Evolutionary conservation across 1,140 invertebrate species (phyloP).

Genomic region (Trachelipus rathkii): DNA sequence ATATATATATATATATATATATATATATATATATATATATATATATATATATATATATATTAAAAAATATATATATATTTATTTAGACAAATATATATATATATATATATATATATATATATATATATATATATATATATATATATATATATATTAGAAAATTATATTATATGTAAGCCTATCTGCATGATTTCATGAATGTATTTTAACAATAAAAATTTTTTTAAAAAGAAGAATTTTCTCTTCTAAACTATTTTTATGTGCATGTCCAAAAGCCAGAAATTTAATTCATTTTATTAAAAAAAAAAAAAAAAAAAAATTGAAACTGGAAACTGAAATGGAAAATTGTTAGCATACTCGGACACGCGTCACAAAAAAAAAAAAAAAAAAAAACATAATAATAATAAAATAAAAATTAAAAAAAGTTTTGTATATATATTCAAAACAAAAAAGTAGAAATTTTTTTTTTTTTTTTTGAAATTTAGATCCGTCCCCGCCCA

Average conservation of each 20-base stretch:
- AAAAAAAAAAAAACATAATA: not conserved
- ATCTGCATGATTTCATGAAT: not conserved
- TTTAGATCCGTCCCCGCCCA: too few species aligned
- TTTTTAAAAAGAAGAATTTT: not conserved
- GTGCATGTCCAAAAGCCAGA: not conserved
- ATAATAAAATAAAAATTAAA: not conserved
- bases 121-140: slow-evolving; percentile 13
- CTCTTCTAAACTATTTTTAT: not conserved
- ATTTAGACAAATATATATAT: not conserved
- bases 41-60: slow-evolving; percentile 13
- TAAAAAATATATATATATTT: not conserved
- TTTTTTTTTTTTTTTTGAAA: not conserved
- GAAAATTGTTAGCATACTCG: not conserved
- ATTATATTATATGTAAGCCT: not conserved
- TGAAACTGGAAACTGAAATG: not conserved
- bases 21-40: not conserved
- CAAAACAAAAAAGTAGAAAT: not conserved
- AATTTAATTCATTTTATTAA: not conserved
- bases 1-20: not conserved
- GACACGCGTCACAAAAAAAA: not conserved
- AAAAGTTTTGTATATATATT: not conserved
- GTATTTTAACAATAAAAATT: not conserved
- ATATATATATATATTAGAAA: not conserved
- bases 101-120: slow-evolving; percentile 4
- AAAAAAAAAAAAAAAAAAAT: not conserved